Conservation (phyloP, 2,797 vertebrate genomes). For the Parambassis ranga region DNA sequence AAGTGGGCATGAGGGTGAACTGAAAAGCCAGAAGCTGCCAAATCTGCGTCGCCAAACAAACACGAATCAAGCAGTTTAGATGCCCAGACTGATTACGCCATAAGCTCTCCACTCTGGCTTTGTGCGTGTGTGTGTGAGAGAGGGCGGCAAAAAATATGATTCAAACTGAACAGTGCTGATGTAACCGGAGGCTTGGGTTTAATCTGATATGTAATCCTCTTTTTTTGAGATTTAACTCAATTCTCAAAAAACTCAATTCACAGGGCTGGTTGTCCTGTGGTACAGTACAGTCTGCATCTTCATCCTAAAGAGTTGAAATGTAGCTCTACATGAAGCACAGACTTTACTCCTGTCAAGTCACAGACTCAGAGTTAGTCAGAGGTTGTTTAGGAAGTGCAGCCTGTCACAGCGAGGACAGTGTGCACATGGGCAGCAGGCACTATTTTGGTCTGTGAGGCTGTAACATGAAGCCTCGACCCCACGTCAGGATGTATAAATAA, state of each 20-base stretch:
- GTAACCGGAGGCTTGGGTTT: constrained; percentile 50
- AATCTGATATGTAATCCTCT: constrained; percentile 67
- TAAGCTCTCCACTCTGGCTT: constrained; percentile 20
- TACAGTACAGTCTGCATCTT: not conserved
- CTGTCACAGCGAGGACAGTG: constrained; percentile 32
- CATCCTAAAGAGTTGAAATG: not conserved
- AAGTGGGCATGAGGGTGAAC: constrained; percentile 10
- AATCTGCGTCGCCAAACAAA: constrained; percentile 24
- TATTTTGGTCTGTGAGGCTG: constrained; percentile 73
- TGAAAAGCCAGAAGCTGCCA: constrained; percentile 18
- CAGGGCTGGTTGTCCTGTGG: not conserved
- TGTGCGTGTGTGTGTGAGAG: constrained; percentile 3
- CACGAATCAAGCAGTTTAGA: constrained; percentile 39
- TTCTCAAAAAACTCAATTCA: no score
- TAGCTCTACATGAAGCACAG: not conserved
- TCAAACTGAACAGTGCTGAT: constrained; percentile 50
- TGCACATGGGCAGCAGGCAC: constrained; percentile 50
- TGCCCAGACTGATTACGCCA: constrained; percentile 35
- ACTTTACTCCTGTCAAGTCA: not conserved
- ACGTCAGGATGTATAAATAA: constrained; percentile 80
- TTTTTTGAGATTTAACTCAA: constrained; percentile 45
- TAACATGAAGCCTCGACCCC: constrained; percentile 70
- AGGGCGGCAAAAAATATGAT: constrained; percentile 28
- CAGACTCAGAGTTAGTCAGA: not conserved
- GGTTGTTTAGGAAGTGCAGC: constrained; percentile 51